These are phyloP conservation scores for Sebastes melanostomus DNA, from an alignment of 2,797 vertebrate genomes.

Conservation along the genomic window DNA sequence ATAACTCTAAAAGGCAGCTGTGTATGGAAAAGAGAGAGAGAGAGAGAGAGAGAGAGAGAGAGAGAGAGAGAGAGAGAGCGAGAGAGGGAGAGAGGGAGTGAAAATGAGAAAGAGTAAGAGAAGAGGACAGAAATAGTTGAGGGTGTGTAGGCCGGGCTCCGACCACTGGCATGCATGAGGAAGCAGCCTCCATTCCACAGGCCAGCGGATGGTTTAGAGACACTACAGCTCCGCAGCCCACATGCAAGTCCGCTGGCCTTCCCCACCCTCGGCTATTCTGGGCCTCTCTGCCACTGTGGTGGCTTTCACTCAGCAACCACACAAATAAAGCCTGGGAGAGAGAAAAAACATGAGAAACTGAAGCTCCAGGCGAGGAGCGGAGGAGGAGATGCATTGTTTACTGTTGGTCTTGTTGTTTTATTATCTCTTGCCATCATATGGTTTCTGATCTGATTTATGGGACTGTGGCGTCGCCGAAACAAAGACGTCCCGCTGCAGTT, in stretches of 20 bases:
- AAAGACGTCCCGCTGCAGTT: constrained; percentile 22
- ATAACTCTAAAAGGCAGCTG: constrained; percentile 43
- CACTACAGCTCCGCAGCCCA: constrained; percentile 72
- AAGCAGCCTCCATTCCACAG: constrained; percentile 79
- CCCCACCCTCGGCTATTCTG: constrained; percentile 79
- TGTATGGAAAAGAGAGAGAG: constrained; percentile 16
- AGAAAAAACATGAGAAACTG: constrained; percentile 54
- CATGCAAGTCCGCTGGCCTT: constrained; percentile 73
- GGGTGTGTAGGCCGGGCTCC: constrained; percentile 81
- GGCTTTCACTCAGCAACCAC: constrained; percentile 72
- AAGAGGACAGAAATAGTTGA: constrained; percentile 79
- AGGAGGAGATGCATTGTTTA: constrained; percentile 53
- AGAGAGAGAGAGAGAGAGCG: not conserved
- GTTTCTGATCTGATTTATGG: constrained; percentile 37
- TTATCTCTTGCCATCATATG: constrained; percentile 20
- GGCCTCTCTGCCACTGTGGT: constrained; percentile 66
- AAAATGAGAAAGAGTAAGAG: constrained; percentile 33
- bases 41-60: constrained; percentile 10
- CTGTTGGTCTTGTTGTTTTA: constrained; percentile 37
- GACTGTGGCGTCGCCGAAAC: not conserved
- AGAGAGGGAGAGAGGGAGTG: not conserved
- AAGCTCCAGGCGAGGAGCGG: constrained; percentile 25
- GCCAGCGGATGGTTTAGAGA: constrained; percentile 70
- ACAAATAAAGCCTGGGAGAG: constrained; percentile 55
- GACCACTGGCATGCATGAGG: constrained; percentile 86